phyloP scores from a whole-genome alignment of 92 coral and sea anemone genomes.

The Pocillopora grandis region DNA sequence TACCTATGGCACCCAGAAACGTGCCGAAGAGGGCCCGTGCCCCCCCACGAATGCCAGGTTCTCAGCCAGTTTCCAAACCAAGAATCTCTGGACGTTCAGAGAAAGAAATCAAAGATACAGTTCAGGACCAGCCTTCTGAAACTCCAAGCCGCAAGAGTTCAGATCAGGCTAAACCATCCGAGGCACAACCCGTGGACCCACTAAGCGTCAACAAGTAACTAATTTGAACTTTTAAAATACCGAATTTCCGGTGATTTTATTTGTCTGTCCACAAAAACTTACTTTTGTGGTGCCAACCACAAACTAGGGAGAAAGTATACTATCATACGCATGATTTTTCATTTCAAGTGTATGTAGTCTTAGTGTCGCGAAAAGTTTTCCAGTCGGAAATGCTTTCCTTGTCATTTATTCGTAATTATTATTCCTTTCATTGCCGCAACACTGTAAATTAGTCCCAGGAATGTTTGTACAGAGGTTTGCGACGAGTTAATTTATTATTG shows the following conservation, averaged over 20 bases:
- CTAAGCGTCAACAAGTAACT: constrained; percentile 29
- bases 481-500: constrained; percentile 82
- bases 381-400: constrained; percentile 23
- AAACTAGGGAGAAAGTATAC: neutral
- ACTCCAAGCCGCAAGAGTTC: constrained; percentile 69
- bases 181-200: constrained; percentile 35
- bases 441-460: constrained; percentile 65
- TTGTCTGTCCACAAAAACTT: constrained; percentile 21
- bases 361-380: constrained; percentile 7
- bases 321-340: constrained; percentile 29
- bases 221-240: constrained; percentile 6
- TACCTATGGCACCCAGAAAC: constrained; percentile 41
- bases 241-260: constrained; percentile 39
- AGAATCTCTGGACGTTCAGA: constrained; percentile 63
- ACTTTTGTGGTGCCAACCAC: constrained; percentile 19
- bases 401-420: constrained; percentile 16
- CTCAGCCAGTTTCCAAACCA: constrained; percentile 42
- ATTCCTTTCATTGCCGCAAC: constrained; percentile 47
- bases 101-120: constrained; percentile 46
- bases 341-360: constrained; percentile 5
- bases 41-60: constrained; percentile 52
- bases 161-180: constrained; percentile 61
- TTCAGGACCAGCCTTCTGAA: constrained; percentile 42
- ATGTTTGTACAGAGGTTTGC: constrained; percentile 89
- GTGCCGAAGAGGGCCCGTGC: constrained; percentile 57